phyloP scores from a whole-genome alignment of 2,113 vertebrate species.

The Ptyas mucosa region DNA sequence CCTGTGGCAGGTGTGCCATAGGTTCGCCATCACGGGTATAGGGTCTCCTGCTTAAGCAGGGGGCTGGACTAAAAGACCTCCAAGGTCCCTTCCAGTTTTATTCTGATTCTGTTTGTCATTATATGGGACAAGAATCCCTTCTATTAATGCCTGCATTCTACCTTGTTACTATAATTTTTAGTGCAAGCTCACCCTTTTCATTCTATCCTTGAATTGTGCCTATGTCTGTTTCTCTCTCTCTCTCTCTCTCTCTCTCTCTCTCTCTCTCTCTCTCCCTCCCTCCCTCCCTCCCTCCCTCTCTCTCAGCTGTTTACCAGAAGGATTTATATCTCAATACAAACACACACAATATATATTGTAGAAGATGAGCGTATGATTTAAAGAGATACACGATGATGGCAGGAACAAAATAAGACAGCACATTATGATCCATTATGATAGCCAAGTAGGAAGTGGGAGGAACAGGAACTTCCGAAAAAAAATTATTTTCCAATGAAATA shows the following conservation, averaged over 20 bases:
- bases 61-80: too few species aligned
- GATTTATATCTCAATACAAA: neutral
- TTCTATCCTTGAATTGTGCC: neutral
- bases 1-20: too few species aligned
- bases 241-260: too few species aligned
- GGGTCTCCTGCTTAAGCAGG: too few species aligned
- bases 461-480: neutral
- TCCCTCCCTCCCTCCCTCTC: too few species aligned
- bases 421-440: neutral
- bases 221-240: neutral
- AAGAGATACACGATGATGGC: neutral
- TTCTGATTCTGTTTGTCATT: slow-evolving; percentile 6
- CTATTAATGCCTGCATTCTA: neutral
- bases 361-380: neutral
- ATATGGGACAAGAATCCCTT: neutral
- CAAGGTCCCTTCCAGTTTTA: too few species aligned
- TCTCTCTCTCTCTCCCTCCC: too few species aligned
- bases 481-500: neutral
- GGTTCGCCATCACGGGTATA: too few species aligned
- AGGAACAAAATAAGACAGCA: neutral
- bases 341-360: neutral
- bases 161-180: neutral
- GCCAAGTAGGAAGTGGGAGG: neutral
- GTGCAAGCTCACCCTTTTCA: neutral
- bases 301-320: neutral